These are phyloP conservation scores for Ginglymostoma cirratum DNA, from an alignment of 2,113 vertebrate species.

Conservation along the genomic window DNA sequence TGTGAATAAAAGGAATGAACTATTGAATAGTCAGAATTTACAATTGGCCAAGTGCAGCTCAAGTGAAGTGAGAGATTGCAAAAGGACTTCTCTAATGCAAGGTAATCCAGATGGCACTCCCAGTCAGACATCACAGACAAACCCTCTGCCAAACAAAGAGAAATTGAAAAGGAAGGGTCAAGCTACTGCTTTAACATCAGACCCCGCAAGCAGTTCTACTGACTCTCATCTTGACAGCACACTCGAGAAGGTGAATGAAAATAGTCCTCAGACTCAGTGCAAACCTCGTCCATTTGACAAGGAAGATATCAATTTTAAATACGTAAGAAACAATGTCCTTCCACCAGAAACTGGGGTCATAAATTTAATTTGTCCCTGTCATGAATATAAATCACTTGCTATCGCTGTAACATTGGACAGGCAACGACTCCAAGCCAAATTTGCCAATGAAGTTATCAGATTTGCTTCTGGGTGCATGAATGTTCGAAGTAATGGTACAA, in stretches of 20 bases:
- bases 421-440: conserved; percentile 60
- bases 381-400: conserved; percentile 67
- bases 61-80: not conserved
- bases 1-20: conserved; percentile 55
- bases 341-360: conserved; percentile 63
- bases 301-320: conserved; percentile 53
- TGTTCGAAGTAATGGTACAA: conserved; percentile 69
- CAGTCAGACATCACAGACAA: not conserved
- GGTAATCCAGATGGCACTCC: not conserved
- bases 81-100: not conserved
- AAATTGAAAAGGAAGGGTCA: not conserved
- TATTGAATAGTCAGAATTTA: conserved; percentile 40
- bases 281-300: conserved; percentile 56
- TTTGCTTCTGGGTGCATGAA: conserved; percentile 74
- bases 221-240: not conserved
- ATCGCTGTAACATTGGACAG: conserved; percentile 53
- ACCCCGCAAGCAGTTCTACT: not conserved
- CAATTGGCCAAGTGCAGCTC: not conserved
- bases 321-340: conserved; percentile 60
- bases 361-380: conserved; percentile 63
- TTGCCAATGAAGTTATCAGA: conserved; percentile 62
- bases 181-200: not conserved
- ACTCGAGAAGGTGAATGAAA: not conserved
- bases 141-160: not conserved
- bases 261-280: conserved; percentile 30